Percentiles rank a stretch among this genome's conserved stretches.
Conservation (phyloP, 2,888 invertebrate species). For the Melinopterus prodromus region DNA sequence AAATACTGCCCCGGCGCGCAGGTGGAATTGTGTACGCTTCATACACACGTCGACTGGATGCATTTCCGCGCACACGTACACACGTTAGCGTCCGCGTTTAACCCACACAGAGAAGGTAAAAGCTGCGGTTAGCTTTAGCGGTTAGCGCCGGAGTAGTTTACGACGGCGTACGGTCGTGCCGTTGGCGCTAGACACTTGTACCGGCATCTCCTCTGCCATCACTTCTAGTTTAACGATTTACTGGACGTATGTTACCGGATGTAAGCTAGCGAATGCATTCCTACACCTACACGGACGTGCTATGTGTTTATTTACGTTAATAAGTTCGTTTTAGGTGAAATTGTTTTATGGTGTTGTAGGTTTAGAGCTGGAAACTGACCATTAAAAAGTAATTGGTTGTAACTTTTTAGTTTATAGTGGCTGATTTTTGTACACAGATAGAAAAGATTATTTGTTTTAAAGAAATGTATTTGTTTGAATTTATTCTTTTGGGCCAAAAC, state of each 20-base stretch:
- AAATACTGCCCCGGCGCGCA: not conserved
- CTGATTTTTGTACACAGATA: too few species aligned
- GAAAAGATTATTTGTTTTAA: too few species aligned
- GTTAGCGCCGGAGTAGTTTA: not conserved
- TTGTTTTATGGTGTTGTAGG: too few species aligned
- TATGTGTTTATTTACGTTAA: not conserved
- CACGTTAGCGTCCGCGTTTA: not conserved
- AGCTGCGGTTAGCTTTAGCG: not conserved
- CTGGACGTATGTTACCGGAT: not conserved
- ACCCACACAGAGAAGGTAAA: not conserved
- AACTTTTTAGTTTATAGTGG: too few species aligned
- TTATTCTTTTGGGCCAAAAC: too few species aligned
- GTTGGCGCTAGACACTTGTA: not conserved
- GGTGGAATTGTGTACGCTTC: not conserved
- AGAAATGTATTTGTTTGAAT: too few species aligned
- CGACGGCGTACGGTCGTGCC: not conserved
- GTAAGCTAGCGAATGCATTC: not conserved
- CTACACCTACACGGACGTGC: not conserved
- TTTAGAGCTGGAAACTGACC: too few species aligned
- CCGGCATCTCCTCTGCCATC: not conserved
- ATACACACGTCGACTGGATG: not conserved
- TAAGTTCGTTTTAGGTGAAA: not conserved
- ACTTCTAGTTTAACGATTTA: conserved; percentile 4
- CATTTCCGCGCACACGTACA: not conserved
- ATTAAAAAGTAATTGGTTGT: too few species aligned